A percentile compares a stretch with the other conserved stretches of the same genome.
Evolutionary conservation across 2,797 vertebrate genomes (phyloP).

Genomic region (Typhlichthys subterraneus): DNA sequence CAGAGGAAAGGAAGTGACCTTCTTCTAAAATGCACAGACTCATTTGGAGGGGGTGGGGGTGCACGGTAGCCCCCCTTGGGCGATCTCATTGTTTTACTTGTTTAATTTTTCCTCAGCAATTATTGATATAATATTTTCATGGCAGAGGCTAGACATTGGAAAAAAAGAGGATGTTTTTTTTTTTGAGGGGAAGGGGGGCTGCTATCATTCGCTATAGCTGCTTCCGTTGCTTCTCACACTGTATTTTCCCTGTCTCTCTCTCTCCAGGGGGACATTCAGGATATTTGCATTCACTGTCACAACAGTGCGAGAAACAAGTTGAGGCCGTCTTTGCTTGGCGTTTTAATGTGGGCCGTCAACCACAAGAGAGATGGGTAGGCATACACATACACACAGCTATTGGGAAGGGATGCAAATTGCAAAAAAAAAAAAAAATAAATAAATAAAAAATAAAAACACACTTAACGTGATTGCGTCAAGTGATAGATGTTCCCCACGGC

Average conservation of each 20-base stretch:
- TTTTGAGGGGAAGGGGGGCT: background rate
- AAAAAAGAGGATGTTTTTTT: slow-evolving; percentile 58
- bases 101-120: slow-evolving; percentile 82
- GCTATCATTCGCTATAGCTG: slow-evolving; percentile 30
- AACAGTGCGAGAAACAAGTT: slow-evolving; percentile 76
- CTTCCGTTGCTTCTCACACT: no score
- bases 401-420: slow-evolving; percentile 59
- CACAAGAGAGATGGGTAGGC: slow-evolving; percentile 66
- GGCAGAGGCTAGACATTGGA: slow-evolving; percentile 61
- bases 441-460: slow-evolving; percentile 26
- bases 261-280: slow-evolving; percentile 48
- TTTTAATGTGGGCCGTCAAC: slow-evolving; percentile 77
- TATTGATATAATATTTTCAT: slow-evolving; percentile 85
- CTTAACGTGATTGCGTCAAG: slow-evolving; percentile 64
- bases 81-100: slow-evolving; percentile 81
- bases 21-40: slow-evolving; percentile 85
- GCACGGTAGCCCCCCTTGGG: slow-evolving; percentile 57
- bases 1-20: slow-evolving; percentile 79
- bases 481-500: slow-evolving; percentile 63
- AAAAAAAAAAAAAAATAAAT: no score
- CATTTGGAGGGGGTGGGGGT: slow-evolving; percentile 63
- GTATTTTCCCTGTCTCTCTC: slow-evolving; percentile 11
- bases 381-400: slow-evolving; percentile 6
- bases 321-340: slow-evolving; percentile 45
- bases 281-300: slow-evolving; percentile 79